Base-by-base conservation (phyloP, 2,113 vertebrate genomes). In the Nicator chloris region DNA sequence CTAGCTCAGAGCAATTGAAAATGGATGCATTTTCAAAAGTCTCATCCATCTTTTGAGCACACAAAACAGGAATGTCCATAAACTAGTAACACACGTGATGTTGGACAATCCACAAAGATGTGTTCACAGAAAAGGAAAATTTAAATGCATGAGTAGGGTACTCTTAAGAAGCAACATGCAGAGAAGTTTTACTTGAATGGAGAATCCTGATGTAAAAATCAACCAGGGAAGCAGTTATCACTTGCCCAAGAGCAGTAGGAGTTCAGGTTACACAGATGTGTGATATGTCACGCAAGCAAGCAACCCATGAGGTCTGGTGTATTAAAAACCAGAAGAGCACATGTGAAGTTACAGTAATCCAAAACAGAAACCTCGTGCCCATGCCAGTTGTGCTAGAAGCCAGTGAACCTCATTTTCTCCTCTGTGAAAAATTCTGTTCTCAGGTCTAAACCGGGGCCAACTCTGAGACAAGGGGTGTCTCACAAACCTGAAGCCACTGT, bases 1-100 rank as follows among this genome's bases (percentile, higher is more conserved):
- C 56, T 49, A 88, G 76, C 71, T n/a, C 76, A 66, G 60, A 50
- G 19, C 88, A 90, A 88, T 14, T 31, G 45, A 93, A 83, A 60
- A 68, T 17, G 35, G 24, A 76, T 54, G 50, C 33, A 51, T 35
- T 86, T 90, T 47, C 59, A 31, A 53, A 88, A 77, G 47, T 23
- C 47, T 70, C 14, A 40, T 37, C 51, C 31, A 26, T 79, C 35
- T 77, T 69, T 44, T 59, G 24, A 88, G 19, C 50, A 66, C 15
- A 18, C 30, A 82, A 92, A 61, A 1, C 39, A 63, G 51, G 54
- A n/a, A 30, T 24, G 56, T 64, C 60, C 53, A 45, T 56, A 64
- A 91, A 40, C 22, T 50, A 75, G 2, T 84, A 68, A 51, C 10
- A 76, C 16, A 49, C 14, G 5, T 18, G 13, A 71, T 9, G 7